phyloP scores from a whole-genome alignment of 2,113 vertebrate genomes.

The Hippocampus barbouri region DNA sequence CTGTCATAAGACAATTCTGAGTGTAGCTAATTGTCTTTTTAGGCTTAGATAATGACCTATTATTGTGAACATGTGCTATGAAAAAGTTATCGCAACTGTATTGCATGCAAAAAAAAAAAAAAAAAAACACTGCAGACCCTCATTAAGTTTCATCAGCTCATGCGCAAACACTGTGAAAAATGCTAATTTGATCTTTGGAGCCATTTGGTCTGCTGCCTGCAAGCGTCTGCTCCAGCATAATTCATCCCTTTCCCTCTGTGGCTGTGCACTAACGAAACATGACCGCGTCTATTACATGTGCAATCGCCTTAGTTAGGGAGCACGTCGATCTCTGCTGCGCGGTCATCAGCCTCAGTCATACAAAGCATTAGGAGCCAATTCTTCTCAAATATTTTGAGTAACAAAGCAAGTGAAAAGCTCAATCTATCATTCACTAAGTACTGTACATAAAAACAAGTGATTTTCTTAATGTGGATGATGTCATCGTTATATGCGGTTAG shows the following conservation, averaged over 20 bases:
- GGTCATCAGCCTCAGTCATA: slow-evolving; percentile 21
- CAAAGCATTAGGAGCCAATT: slow-evolving; percentile 9
- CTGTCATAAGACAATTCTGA: slow-evolving; percentile 7
- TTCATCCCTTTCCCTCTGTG: slow-evolving; percentile 6
- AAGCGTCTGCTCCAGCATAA: background rate
- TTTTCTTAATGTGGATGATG: too few relatives aligned
- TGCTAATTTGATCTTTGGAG: slow-evolving; percentile 43
- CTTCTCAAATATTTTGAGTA: background rate
- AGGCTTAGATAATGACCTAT: background rate
- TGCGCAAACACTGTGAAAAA: slow-evolving; percentile 31
- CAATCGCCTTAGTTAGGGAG: slow-evolving; percentile 56
- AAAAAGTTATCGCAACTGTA: too few relatives aligned
- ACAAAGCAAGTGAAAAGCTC: background rate
- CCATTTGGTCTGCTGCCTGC: slow-evolving; percentile 7
- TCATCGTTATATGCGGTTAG: too few relatives aligned
- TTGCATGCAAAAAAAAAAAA: background rate
- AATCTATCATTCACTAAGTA: background rate
- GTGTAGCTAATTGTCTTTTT: background rate
- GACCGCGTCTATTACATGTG: slow-evolving; percentile 15
- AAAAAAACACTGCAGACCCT: background rate
- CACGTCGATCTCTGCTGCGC: slow-evolving; percentile 34
- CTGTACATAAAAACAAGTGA: too few relatives aligned
- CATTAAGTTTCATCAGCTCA: slow-evolving; percentile 13
- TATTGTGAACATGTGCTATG: background rate
- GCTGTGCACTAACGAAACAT: slow-evolving; percentile 19